phyloP scores from a whole-genome alignment of 2,888 invertebrate species.

The Agonopterix heracliana region DNA sequence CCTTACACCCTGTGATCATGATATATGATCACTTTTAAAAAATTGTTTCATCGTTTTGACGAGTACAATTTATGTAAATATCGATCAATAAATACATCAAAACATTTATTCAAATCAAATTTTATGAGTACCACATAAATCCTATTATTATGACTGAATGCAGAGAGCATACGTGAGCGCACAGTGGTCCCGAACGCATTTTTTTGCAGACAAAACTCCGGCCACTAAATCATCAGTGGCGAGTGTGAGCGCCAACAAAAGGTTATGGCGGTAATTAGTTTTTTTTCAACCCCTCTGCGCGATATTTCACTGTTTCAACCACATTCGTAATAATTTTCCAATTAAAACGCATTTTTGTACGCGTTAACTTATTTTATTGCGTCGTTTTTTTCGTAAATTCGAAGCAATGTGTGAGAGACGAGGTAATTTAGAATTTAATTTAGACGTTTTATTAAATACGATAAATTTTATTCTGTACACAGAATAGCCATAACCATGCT shows the following conservation, averaged over 20 bases:
- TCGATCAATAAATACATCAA: no score
- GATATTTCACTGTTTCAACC: slow-evolving; percentile 52
- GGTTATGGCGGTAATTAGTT: slow-evolving; percentile 53
- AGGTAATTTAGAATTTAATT: background rate
- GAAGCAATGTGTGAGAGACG: slow-evolving; percentile 1
- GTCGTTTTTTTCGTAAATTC: slow-evolving; percentile 4
- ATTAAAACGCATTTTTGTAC: slow-evolving; percentile 47
- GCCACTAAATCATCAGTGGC: slow-evolving; percentile 37
- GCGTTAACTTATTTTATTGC: slow-evolving; percentile 12
- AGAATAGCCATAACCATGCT: no score
- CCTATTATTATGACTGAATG: no score
- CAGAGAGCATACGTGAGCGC: slow-evolving; percentile 9
- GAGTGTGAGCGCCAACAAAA: slow-evolving; percentile 36
- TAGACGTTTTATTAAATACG: no score
- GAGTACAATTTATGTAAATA: no score
- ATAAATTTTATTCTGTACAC: no score
- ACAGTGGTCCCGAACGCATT: slow-evolving; percentile 12
- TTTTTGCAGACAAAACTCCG: slow-evolving; percentile 34
- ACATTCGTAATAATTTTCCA: slow-evolving; percentile 58
- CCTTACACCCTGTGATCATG: no score
- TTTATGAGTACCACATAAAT: no score
- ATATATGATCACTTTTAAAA: no score
- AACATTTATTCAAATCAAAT: no score
- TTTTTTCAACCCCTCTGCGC: slow-evolving; percentile 39
- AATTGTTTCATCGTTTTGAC: no score